Conservation (phyloP, 64 coral and sea anemone species). For the Platygyra sinensis region DNA sequence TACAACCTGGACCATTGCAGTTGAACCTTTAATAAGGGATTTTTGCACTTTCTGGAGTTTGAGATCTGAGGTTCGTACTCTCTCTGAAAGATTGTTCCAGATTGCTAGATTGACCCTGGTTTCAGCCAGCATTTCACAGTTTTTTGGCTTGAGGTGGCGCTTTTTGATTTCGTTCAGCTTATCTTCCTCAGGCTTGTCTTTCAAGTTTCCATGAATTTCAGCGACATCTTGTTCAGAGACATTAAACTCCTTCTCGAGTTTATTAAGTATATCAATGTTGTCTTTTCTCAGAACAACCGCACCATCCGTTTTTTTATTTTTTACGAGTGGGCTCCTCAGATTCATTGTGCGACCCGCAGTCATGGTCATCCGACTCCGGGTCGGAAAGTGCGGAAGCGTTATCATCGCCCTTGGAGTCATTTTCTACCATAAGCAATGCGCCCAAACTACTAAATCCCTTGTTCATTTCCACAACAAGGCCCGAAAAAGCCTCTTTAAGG, state of each 20-base stretch:
- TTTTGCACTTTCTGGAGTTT: constrained; percentile 50
- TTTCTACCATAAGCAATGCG: neutral
- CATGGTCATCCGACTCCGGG: constrained; percentile 1
- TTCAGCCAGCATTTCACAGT: constrained; percentile 42
- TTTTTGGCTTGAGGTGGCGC: too few relatives aligned
- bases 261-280: constrained; percentile 13
- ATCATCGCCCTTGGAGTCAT: neutral
- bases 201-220: constrained; percentile 32
- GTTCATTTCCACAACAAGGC: constrained; percentile 21
- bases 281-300: neutral
- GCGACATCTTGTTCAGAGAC: constrained; percentile 8
- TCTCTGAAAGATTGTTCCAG: constrained; percentile 59
- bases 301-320: neutral
- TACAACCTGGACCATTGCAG: constrained; percentile 31
- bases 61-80: constrained; percentile 13
- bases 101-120: constrained; percentile 44
- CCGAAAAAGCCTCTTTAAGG: constrained; percentile 14
- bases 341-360: neutral
- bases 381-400: neutral
- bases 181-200: constrained; percentile 22
- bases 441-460: constrained; percentile 34
- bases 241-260: constrained; percentile 23
- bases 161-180: constrained; percentile 46
- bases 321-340: neutral
- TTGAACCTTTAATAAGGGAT: constrained; percentile 44